Base-by-base conservation (phyloP, 2,797 vertebrate species). In the Eurystomus glaucurus region DNA sequence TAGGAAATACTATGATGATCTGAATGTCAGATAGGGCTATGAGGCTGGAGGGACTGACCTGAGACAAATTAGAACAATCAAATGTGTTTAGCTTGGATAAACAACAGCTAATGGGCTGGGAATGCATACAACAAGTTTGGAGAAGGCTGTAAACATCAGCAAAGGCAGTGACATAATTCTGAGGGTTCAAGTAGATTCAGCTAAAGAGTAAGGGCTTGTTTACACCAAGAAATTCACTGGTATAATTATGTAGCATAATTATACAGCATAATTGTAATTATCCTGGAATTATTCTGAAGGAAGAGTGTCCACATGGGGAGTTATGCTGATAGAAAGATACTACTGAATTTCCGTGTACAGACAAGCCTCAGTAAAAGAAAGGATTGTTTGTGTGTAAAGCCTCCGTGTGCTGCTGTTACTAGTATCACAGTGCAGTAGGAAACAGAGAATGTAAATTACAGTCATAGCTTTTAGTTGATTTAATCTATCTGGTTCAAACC, bases 391-490 rank as follows among this genome's bases (percentile, higher is more conserved):
- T 90, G 37, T 61, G 28, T 45, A 35, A 90, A 94, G 39, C 31
- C 28, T 92, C 64, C 90, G n/a, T 90, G 77, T 88, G 55, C 51
- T 91, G 54, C 69, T 61, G 29, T 86, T 94, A 50, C 85, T 78
- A 75, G 66, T 62, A 92, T 62, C 74, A 72, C n/a, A 54, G 46
- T 33, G 69, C 65, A 84, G 85, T 84, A 76, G 80, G 92, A 94
- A 96, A 91, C 55, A 93, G 77, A 65, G 79, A 92, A 94, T 87
- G 77, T 72, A 95, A 93, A 93, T 92, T 85, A 79, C 88, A 90
- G 65, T 68, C 90, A 76, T 92, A 94, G 88, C 39, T 95, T 96
- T 95, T 87, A 74, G 96, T 37, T 87, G 77, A 93, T 94, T 94
- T 95, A 90, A 93, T 92, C 90, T 95, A 79, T 85, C 74, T 91